Conservation (phyloP, 1,140 invertebrate genomes). For the Bacillus rossius region DNA sequence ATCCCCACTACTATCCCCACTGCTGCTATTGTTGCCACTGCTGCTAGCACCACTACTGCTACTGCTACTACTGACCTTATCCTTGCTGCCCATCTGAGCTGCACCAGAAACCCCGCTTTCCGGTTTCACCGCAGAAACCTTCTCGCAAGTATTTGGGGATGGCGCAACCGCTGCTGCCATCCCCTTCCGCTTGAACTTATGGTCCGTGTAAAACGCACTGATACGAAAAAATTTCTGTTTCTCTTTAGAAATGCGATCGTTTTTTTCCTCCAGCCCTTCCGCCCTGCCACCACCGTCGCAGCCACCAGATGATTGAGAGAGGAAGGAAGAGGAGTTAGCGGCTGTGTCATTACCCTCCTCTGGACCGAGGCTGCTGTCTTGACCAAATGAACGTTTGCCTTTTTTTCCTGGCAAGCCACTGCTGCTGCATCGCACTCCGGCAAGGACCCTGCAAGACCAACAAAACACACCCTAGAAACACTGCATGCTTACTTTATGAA, state of each 20-base stretch:
- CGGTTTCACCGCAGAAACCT: too few relatives aligned
- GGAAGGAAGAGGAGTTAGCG: constrained; percentile 39
- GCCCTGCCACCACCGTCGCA: constrained; percentile 14
- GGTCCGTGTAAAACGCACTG: constrained; percentile 61
- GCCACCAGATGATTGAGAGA: constrained; percentile 12
- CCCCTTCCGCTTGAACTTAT: constrained; percentile 33
- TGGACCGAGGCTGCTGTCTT: constrained; percentile 43
- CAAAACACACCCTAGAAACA: constrained; percentile 1
- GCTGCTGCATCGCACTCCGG: constrained; percentile 16
- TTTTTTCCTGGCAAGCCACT: constrained; percentile 34
- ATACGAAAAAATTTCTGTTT: constrained; percentile 80
- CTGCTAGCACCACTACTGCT: constrained; percentile 27
- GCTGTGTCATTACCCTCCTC: constrained; percentile 51
- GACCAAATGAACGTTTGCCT: constrained; percentile 24
- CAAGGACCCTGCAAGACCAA: constrained; percentile 37
- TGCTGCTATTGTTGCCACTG: constrained; percentile 32
- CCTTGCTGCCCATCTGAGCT: constrained; percentile 38
- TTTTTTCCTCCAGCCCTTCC: constrained; percentile 47
- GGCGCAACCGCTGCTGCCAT: neutral
- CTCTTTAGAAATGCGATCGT: constrained; percentile 74
- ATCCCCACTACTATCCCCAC: constrained; percentile 17
- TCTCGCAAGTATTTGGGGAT: too few relatives aligned
- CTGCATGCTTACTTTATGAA: neutral
- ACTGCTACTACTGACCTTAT: constrained; percentile 5
- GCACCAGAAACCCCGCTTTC: constrained; percentile 26